Evolutionary conservation across 1,140 invertebrate genomes (phyloP), one percentile per base, ranked within the genome.

Genomic region (Diorhabda elongata): DNA sequence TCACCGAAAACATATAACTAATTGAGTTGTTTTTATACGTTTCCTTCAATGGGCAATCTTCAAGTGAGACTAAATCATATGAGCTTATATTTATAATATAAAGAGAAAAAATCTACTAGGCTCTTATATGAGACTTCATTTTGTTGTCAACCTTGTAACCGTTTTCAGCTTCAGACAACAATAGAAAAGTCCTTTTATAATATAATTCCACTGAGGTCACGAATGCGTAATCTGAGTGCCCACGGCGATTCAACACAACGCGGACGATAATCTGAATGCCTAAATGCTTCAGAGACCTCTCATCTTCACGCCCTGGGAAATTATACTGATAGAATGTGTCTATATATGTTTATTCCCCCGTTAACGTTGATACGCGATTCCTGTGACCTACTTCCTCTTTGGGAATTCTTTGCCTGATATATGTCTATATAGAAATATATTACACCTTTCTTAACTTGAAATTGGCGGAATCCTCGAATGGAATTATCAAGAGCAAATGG

Each of bases 301-400:
- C 47, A 52, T 52, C 47, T 52, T 52, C 47, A 52, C 47, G 47
- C 47, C 47, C n/a, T 52, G 47, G 47, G 47, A 52, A 52, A 52
- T 52, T 52, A 52, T 52, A n/a, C 47, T 52, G 47, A 52, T 52
- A 52, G 47, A 52, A 52, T 52, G 47, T 52, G 47, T n/a, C 47
- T 52, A n/a, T 52, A 52, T 52, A 52, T 52, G 47, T 52, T 52
- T 52, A 52, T 52, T 52, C 47, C 47, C 47, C 6, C 47, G 47
- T 52, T 52, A 52, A 52, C 47, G 47, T n/a, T 52, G 47, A 52
- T 52, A 52, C 47, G 6, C 47, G 47, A n/a, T 52, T 6, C n/a
- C 47, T 6, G 47, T 52, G 47, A 52, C 47, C 47, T 52, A 52
- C 6, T 8, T 52, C 6, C 47, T 52, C 47, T 6, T 8, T 8